Evolutionary conservation across 1,140 invertebrate genomes (phyloP).

Genomic region (Tachypleus tridentatus): DNA sequence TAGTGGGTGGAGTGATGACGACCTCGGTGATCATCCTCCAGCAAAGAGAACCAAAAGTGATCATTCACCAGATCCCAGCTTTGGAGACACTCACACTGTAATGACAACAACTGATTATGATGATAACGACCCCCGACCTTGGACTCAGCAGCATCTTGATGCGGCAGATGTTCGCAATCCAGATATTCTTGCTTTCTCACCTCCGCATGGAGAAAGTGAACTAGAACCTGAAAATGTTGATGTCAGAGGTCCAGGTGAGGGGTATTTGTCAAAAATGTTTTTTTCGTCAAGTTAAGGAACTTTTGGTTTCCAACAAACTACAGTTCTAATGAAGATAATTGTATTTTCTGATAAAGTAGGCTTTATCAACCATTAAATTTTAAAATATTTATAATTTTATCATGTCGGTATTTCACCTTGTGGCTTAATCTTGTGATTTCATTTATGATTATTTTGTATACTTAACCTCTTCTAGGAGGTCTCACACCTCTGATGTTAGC

Average conservation of each 20-base stretch:
- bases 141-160: constrained; percentile 85
- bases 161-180: constrained; percentile 66
- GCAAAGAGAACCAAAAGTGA: constrained; percentile 55
- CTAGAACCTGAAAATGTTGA: constrained; percentile 44
- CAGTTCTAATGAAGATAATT: too few species aligned
- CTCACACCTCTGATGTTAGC: constrained; percentile 93
- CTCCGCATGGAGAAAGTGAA: constrained; percentile 41
- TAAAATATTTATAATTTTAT: too few species aligned
- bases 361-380: too few species aligned
- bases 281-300: too few species aligned
- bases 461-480: constrained; percentile 40
- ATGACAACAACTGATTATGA: constrained; percentile 67
- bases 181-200: constrained; percentile 48
- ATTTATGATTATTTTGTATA: background rate
- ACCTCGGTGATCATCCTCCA: constrained; percentile 71
- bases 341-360: too few species aligned
- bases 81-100: constrained; percentile 61
- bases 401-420: too few species aligned
- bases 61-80: constrained; percentile 21
- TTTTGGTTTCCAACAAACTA: too few species aligned
- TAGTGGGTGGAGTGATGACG: constrained; percentile 58
- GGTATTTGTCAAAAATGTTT: background rate
- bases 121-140: constrained; percentile 67
- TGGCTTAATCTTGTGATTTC: too few species aligned
- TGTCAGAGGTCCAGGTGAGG: constrained; percentile 58